Base-by-base conservation (phyloP, 2,797 vertebrate genomes). In the Notamacropus eugenii region DNA sequence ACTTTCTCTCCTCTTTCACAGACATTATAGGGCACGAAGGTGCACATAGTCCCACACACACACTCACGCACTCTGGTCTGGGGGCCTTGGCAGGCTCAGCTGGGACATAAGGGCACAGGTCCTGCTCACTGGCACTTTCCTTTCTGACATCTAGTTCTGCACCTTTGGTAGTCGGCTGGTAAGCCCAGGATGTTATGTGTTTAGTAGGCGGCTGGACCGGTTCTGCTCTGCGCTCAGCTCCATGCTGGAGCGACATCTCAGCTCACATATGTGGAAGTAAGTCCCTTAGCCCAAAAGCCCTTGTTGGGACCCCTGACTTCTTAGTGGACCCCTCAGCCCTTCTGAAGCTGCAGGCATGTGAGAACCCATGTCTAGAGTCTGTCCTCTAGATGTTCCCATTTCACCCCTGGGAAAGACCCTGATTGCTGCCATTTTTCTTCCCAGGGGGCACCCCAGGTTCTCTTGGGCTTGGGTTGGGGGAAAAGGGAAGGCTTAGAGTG, bases 181-280 rank as follows among this genome's bases (percentile, higher is more conserved):
- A 90, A 99, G 99, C 97, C 99, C 99, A 0, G 99, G 99, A 92
- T 99, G 99, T 96, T 99, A 99, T 56, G 99, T 99, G 34, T 99
- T 99, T 94, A 99, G 99, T 98, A 98, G 99, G 58, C 98, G 99
- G 97, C 99, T 99, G 54, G 99, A 99, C 98, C 99, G 99, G 94
- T 99, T 99, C 98, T 99, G 99, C 98, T 99, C 99, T 0, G 99
- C 99, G 34, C 99, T 99, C 94, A 99, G 99, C 98, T 99, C 99
- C 98, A 99, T 99, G 99, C 98, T 99, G 98, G 99, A 99, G 98
- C 98, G 98, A 96, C 99, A 99, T 98, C 99, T 99, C 98, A 99
- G 99, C 67, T 98, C 99, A 0, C 99, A 99, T 97, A 99, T 99
- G 97, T 99, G 99, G 99, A 99, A 99, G 99, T 99, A 98, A 99